These are phyloP conservation scores for Phyto melanocephala DNA, from an alignment of 2,888 invertebrate genomes.

Conservation along the genomic window DNA sequence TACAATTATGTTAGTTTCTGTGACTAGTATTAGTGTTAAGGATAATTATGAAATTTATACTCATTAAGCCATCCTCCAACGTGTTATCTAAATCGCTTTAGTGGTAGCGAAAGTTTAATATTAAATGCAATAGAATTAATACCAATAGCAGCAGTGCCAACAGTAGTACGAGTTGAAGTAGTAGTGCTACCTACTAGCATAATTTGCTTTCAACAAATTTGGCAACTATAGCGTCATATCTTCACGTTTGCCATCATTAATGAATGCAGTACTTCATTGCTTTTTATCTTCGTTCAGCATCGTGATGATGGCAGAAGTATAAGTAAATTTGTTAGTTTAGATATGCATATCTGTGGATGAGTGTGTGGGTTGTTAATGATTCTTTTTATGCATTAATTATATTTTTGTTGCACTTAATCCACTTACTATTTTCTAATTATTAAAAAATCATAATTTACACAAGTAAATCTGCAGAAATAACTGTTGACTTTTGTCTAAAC, in stretches of 20 bases:
- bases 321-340: not conserved
- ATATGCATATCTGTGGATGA: not conserved
- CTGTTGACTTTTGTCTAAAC: no score
- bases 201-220: not conserved
- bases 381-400: not conserved
- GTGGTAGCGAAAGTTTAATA: not conserved
- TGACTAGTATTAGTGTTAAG: no score
- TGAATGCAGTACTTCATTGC: not conserved
- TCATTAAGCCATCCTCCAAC: no score
- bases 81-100: not conserved
- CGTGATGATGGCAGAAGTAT: not conserved
- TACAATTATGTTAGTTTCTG: no score
- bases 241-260: not conserved
- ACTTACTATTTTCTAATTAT: slow-evolving; percentile 3
- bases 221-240: not conserved
- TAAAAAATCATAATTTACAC: slow-evolving; percentile 33
- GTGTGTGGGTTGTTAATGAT: not conserved
- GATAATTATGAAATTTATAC: no score
- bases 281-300: not conserved
- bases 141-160: not conserved
- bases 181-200: not conserved
- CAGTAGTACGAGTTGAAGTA: not conserved
- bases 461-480: no score
- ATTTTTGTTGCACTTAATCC: not conserved
- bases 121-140: not conserved